Evolutionary conservation across 2,888 invertebrate species (phyloP).

Genomic region (Oligia fasciuncula): DNA sequence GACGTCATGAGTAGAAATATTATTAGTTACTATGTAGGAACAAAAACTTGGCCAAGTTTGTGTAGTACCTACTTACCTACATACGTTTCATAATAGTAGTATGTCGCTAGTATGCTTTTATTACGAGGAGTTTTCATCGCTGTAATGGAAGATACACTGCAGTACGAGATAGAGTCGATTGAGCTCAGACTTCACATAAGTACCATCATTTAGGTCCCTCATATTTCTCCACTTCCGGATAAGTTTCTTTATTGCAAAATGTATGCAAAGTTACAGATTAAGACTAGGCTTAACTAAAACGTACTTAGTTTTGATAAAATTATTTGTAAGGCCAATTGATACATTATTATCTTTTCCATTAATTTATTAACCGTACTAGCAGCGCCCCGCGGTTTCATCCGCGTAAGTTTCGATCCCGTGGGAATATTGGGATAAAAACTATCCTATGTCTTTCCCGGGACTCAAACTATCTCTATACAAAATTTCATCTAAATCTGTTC

Average conservation of each 20-base stretch:
- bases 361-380: background rate
- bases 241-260: background rate
- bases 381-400: no score
- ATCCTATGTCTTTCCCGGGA: no score
- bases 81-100: background rate
- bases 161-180: background rate
- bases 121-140: constrained; percentile 12
- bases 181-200: background rate
- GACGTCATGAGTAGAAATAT: constrained; percentile 51
- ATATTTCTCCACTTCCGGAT: background rate
- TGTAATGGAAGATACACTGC: background rate
- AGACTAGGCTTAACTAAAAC: no score
- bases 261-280: background rate
- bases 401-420: no score
- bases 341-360: background rate
- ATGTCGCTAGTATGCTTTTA: background rate
- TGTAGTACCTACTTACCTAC: background rate
- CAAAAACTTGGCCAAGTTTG: constrained; percentile 47
- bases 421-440: no score
- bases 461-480: no score
- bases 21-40: constrained; percentile 38
- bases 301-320: background rate
- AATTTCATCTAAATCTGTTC: no score
- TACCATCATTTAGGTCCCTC: background rate
- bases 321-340: background rate